phyloP scores from a whole-genome alignment of 2,797 vertebrate species.

The Cichlasoma orientale region DNA sequence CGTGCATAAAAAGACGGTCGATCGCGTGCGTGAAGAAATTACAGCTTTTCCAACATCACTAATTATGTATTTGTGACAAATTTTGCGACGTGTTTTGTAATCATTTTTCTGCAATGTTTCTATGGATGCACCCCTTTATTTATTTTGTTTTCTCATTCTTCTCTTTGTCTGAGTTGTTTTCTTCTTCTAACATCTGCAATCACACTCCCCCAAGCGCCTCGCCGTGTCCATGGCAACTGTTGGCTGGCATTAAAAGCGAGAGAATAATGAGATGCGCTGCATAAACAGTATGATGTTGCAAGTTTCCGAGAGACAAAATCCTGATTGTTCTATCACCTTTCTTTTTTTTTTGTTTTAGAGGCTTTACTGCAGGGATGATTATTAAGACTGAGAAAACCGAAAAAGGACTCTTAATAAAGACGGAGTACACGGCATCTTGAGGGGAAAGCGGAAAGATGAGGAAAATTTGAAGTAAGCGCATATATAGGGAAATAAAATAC shows the following conservation, averaged over 20 bases:
- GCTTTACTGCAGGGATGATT: background rate
- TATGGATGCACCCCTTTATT: conserved; percentile 33
- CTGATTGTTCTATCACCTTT: background rate
- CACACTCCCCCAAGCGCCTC: conserved; percentile 85
- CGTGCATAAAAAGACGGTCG: background rate
- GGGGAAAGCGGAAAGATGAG: background rate
- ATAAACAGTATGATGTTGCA: conserved; percentile 41
- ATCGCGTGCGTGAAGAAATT: background rate
- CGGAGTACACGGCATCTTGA: background rate
- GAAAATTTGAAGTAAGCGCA: background rate
- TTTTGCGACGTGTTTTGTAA: conserved; percentile 13
- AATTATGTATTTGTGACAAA: conserved; percentile 4
- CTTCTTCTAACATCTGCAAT: conserved; percentile 80
- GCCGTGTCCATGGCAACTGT: conserved; percentile 91
- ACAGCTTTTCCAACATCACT: background rate
- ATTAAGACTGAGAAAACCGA: background rate
- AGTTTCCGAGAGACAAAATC: conserved; percentile 21
- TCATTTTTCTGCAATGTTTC: conserved; percentile 35
- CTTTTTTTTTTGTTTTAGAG: background rate
- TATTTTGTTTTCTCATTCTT: conserved; percentile 49
- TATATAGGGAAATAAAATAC: background rate
- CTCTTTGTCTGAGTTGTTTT: conserved; percentile 66
- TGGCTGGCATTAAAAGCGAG: conserved; percentile 79
- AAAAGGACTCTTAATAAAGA: background rate
- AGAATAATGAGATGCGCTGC: conserved; percentile 47